Conservation (phyloP, 2,888 invertebrate genomes). For the Hemithea aestivaria region DNA sequence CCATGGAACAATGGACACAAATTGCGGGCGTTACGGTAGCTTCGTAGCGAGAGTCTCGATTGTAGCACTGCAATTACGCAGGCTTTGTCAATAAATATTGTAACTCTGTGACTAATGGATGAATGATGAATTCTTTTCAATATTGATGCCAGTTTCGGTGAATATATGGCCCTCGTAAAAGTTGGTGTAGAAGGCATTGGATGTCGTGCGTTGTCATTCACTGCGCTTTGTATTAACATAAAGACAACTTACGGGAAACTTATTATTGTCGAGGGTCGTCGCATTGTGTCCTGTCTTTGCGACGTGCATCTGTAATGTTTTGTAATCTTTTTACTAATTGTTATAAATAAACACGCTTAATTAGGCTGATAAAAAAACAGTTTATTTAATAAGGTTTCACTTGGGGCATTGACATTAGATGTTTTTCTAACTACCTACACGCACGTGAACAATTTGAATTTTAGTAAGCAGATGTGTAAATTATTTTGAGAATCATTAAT, state of each 20-base stretch:
- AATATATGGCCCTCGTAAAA: slow-evolving; percentile 73
- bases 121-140: slow-evolving; percentile 76
- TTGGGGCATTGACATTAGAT: slow-evolving; percentile 5
- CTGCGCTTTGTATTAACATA: slow-evolving; percentile 53
- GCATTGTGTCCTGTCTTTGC: slow-evolving; percentile 38
- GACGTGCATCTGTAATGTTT: slow-evolving; percentile 37
- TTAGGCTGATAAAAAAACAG: slow-evolving; percentile 9
- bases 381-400: slow-evolving; percentile 1
- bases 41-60: slow-evolving; percentile 74
- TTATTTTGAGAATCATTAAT: slow-evolving; percentile 16
- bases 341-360: slow-evolving; percentile 15
- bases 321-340: slow-evolving; percentile 14
- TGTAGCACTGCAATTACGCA: slow-evolving; percentile 72
- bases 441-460: slow-evolving; percentile 6
- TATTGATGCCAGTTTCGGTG: slow-evolving; percentile 66
- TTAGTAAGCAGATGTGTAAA: slow-evolving; percentile 2
- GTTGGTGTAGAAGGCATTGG: slow-evolving; percentile 66
- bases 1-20: slow-evolving; percentile 69
- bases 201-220: slow-evolving; percentile 66
- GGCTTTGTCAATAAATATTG: slow-evolving; percentile 72
- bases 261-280: slow-evolving; percentile 47
- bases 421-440: slow-evolving; percentile 28
- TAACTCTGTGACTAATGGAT: slow-evolving; percentile 76
- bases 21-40: slow-evolving; percentile 79
- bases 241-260: slow-evolving; percentile 61